Conservation (phyloP, 1,140 invertebrate species). For the Brachionus manjavacas region DNA sequence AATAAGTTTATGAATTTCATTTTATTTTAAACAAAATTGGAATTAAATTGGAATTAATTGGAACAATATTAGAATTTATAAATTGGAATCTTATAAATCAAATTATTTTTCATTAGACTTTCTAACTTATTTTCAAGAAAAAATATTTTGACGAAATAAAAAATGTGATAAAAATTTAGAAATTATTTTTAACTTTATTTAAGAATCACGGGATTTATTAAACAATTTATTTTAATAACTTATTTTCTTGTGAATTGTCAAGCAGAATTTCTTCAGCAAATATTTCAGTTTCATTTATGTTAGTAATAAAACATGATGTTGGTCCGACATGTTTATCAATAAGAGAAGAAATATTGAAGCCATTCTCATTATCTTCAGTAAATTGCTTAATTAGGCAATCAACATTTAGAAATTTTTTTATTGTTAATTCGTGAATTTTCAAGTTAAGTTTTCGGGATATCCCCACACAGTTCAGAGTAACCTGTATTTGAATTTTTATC, state of each 20-base stretch:
- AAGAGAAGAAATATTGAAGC: not conserved
- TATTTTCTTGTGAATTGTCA: not conserved
- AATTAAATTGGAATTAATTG: too few species aligned
- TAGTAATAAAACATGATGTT: not conserved
- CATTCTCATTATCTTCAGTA: not conserved
- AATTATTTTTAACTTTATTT: not conserved
- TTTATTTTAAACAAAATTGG: too few species aligned
- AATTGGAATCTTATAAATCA: too few species aligned
- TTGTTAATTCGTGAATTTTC: not conserved
- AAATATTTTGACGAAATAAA: not conserved
- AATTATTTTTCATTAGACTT: too few species aligned
- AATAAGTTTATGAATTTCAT: too few species aligned
- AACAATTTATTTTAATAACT: not conserved
- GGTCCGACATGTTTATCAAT: not conserved
- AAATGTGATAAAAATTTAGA: not conserved
- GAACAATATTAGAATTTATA: too few species aligned
- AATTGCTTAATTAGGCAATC: not conserved
- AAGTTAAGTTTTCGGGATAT: not conserved
- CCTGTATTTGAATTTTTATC: not conserved
- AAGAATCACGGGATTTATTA: not conserved
- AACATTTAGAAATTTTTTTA: not conserved
- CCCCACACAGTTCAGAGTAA: not conserved
- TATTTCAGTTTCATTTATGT: conserved; percentile 7
- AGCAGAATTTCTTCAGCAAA: conserved; percentile 4
- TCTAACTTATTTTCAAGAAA: too few species aligned